Evolutionary conservation across 37 sponge, comb jelly and placozoan species (phyloP), one percentile per base, ranked within the genome.

Genomic region (Geodia barretti): DNA sequence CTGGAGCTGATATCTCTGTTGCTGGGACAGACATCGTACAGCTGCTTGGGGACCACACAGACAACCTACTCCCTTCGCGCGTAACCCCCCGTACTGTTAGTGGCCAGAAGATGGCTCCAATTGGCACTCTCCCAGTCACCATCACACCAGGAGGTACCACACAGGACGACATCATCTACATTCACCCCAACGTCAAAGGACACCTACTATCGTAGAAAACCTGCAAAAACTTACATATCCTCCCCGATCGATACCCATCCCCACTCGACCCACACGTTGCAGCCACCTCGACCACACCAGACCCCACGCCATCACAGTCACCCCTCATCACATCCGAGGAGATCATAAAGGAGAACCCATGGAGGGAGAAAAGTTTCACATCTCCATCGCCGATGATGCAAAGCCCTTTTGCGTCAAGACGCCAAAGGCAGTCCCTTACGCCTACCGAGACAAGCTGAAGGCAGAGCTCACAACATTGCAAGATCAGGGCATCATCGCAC

Each of bases 341-440:
- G n/a, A n/a, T n/a, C n/a, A n/a, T n/a, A n/a, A n/a, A n/a, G n/a
- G n/a, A n/a, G n/a, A n/a, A n/a, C n/a, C 42, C 40, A 83, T 83
- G 83, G 58, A 75, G 24, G 83, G 68, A 30, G 83, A 74, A 41
- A 0, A 64, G 28, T 84, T 84, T 36, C 84, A 84, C 62, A 76
- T 82, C 24, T 72, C 83, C 17, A 25, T 84, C 23, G 32, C 77
- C 3, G 70, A 84, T 7, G 72, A 84, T 31, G 63, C 78, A 29
- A 77, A 77, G 4, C 72, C 85, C n/a, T 84, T 84, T 31, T 84
- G 72, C 58, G 67, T 83, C 43, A 60, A 30, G 73, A 81, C 73
- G 40, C 82, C 73, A 25, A 39, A 60, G 38, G 58, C 84, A 21
- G 74, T 83, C 24, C 75, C 84, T 3, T 68, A 54, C n/a, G 77